These are phyloP conservation scores for Lithophane ornitopus DNA, from an alignment of 2,888 invertebrate species.

Conservation along the genomic window DNA sequence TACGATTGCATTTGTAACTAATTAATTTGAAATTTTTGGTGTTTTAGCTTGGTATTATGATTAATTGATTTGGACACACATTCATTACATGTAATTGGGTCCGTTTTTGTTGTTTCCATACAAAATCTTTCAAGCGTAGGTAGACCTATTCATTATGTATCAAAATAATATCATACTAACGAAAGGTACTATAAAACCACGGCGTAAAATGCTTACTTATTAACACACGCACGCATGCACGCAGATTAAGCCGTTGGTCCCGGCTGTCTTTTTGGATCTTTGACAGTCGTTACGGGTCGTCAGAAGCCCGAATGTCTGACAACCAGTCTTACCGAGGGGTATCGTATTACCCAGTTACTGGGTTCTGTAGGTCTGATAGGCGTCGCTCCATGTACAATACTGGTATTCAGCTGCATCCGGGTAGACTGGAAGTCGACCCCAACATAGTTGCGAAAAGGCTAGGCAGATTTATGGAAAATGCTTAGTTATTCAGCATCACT, in stretches of 20 bases:
- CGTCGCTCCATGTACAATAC: no score
- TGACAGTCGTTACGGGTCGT: no score
- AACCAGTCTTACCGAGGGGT: no score
- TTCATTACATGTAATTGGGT: neutral
- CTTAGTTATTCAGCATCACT: neutral
- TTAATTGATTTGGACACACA: neutral
- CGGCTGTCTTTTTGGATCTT: no score
- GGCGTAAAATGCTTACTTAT: neutral
- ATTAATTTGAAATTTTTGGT: slow-evolving; percentile 14
- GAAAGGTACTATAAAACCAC: neutral
- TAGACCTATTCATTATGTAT: neutral
- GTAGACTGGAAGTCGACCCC: no score
- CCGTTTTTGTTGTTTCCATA: neutral
- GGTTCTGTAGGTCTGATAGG: no score
- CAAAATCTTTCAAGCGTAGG: neutral
- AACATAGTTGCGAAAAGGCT: no score
- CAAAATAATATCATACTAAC: neutral
- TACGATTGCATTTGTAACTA: slow-evolving; percentile 10
- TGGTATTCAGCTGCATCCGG: no score
- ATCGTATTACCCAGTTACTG: no score
- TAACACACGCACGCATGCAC: neutral
- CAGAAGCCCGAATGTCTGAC: no score
- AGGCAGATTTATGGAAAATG: no score
- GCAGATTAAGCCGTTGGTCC: no score
- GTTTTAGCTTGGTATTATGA: neutral